These are phyloP conservation scores for Mesochorus sp. DNA, from an alignment of 2,888 invertebrate genomes.

Conservation along the genomic window DNA sequence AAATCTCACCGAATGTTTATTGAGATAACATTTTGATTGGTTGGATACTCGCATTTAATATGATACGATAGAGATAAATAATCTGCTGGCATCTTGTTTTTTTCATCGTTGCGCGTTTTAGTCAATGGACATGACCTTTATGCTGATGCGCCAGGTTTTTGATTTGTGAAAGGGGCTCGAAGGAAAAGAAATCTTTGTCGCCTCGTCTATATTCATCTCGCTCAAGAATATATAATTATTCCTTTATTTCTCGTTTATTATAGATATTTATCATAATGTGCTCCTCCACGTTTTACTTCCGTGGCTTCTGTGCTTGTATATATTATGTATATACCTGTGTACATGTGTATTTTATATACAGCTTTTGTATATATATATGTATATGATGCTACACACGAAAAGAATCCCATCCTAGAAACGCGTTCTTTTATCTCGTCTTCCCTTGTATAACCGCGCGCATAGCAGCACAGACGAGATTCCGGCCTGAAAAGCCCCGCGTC, in stretches of 20 bases:
- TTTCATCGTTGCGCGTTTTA: no score
- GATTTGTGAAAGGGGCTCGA: neutral
- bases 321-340: neutral
- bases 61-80: no score
- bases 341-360: neutral
- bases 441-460: neutral
- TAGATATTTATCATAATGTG: conserved; percentile 31
- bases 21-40: no score
- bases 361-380: neutral
- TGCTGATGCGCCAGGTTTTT: no score
- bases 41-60: no score
- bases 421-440: neutral
- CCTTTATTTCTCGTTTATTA: conserved; percentile 6
- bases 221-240: conserved; percentile 35
- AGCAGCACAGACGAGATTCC: conserved; percentile 44
- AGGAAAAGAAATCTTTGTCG: conserved; percentile 26
- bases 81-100: no score
- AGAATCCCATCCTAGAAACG: conserved; percentile 8
- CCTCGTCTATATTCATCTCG: conserved; percentile 28
- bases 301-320: conserved; percentile 10
- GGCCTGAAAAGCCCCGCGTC: conserved; percentile 59
- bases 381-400: neutral
- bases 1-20: neutral
- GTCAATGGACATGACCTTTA: no score
- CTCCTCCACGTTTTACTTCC: conserved; percentile 24